These are phyloP conservation scores for Chamaetylas fuelleborni DNA, from an alignment of 2,113 vertebrate species.

Conservation along the genomic window DNA sequence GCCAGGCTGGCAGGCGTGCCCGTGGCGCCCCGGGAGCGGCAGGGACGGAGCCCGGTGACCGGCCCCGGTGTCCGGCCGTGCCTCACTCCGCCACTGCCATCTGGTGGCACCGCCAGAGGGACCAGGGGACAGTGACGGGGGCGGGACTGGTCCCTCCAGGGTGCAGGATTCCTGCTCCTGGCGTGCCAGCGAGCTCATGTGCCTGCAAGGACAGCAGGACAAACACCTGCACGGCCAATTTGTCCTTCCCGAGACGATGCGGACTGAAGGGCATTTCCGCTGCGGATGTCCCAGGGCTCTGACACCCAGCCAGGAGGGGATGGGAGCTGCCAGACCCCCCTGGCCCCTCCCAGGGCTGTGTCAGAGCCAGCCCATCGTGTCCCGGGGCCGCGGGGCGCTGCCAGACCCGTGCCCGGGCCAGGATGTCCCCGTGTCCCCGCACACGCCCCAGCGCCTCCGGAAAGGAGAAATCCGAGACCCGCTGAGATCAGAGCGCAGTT, in stretches of 20 bases:
- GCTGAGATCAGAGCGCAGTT: not conserved
- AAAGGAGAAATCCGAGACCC: not conserved
- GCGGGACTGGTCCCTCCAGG: not conserved
- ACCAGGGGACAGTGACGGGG: accelerated
- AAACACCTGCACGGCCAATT: accelerated
- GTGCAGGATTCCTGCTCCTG: not conserved
- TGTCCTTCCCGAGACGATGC: not conserved
- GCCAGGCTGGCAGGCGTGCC: not conserved
- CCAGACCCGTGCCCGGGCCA: not conserved
- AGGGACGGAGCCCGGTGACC: not conserved
- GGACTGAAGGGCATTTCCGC: not conserved
- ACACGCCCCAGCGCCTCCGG: not conserved
- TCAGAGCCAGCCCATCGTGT: accelerated
- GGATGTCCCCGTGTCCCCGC: not conserved
- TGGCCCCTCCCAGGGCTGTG: accelerated
- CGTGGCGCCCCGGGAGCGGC: not conserved
- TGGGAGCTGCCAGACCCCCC: not conserved
- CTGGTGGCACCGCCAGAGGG: not conserved
- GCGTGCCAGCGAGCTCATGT: accelerated
- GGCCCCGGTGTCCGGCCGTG: not conserved
- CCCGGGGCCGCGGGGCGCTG: not conserved
- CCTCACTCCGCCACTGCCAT: not conserved
- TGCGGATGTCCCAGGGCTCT: accelerated
- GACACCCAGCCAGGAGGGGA: not conserved
- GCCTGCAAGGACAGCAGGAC: not conserved